These are phyloP conservation scores for Clarias gariepinus DNA, from an alignment of 2,113 vertebrate species.

Conservation along the genomic window DNA sequence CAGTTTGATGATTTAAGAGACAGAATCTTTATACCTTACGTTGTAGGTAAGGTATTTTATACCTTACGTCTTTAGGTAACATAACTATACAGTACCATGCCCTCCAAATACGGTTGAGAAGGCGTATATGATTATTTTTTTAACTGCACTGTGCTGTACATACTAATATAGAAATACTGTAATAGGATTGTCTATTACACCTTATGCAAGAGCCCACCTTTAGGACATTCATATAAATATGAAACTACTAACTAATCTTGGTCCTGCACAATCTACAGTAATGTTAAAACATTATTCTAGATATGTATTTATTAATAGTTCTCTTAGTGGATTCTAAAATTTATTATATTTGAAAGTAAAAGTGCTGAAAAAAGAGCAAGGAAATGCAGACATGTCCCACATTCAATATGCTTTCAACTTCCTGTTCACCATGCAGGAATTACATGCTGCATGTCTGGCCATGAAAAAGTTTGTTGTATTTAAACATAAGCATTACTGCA, in stretches of 20 bases:
- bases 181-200: not conserved
- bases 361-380: not conserved
- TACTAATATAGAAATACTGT: not conserved
- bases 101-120: not conserved
- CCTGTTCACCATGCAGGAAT: slow-evolving; percentile 47
- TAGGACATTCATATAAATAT: not conserved
- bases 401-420: slow-evolving; percentile 18
- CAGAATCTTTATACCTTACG: not conserved
- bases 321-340: not conserved
- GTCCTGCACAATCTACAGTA: not conserved
- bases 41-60: no score
- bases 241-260: not conserved
- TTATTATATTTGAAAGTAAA: not conserved
- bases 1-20: not conserved
- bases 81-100: not conserved
- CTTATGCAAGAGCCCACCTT: not conserved
- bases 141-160: not conserved
- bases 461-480: slow-evolving; percentile 45
- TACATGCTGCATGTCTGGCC: slow-evolving; percentile 45
- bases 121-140: not conserved
- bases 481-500: slow-evolving; percentile 22
- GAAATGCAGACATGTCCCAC: not conserved
- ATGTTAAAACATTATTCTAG: not conserved
- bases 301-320: not conserved
- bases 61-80: not conserved